Base-by-base conservation (phyloP, 2,888 invertebrate species). In the Phragmatobia fuliginosa region DNA sequence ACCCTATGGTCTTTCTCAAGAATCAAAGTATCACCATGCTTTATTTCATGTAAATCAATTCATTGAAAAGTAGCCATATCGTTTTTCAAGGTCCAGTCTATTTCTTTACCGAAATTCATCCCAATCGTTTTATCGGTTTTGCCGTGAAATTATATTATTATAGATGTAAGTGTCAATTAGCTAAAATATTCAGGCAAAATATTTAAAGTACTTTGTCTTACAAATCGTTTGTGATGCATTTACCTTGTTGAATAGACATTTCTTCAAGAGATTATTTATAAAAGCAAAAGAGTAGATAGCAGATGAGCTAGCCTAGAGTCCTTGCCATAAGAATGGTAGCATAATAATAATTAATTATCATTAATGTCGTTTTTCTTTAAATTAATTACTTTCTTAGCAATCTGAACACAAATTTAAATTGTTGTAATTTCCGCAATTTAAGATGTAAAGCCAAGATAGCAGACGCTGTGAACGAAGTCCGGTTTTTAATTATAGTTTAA, bases 311-410 rank as follows among this genome's bases (percentile, higher is more conserved):
- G 45, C n/a, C n/a, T 49, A n/a, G n/a, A 49, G 45, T 49, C 45
- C 21, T 49, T 45, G 10, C 21, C 8, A 49, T n/a, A 10, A 49
- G n/a, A 49, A 49, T 38, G 14, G 14, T 38, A 38, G 1, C n/a
- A 49, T 2, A 49, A 49, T n/a, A n/a, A n/a, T 49, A 7, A 49
- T 41, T 18, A 41, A 5, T 41, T 5, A 41, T 38, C 4, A 33
- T 60, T 33, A 60, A 60, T 36, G 6, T 36, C 32, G 14, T n/a
- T 63, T 49, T 49, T 63, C 32, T 38, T 45, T n/a, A 62, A 52
- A 49, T 33, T 64, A 74, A 73, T 73, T 66, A 73, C 59, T 66
- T 66, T 58, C 73, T 70, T 61, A 62, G 73, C 59, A 67, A 62
- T 75, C 61, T 62, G 62, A 38, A 71, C 63, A 70, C 33, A 70